Evolutionary conservation across 2,888 invertebrate genomes (phyloP), one percentile per base, ranked within the genome.

Genomic region (Epinotia demarniana): DNA sequence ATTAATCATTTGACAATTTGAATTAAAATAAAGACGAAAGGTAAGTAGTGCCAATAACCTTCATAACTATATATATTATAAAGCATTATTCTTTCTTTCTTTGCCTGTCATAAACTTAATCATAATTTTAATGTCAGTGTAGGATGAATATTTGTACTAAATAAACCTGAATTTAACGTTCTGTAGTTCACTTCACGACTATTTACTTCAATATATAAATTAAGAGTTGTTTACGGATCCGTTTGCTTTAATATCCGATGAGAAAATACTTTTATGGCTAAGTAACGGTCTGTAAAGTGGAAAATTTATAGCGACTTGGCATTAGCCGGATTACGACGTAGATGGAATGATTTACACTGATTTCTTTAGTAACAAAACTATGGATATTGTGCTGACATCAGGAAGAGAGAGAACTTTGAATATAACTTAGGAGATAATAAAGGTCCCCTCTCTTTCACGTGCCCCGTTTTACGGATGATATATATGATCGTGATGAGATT

Each of bases 281-380:
- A 43, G 71, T 75, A 71, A 75, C 60, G 75, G 66, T 71, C 75
- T 66, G 64, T 75, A 75, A 75, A 71, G 75, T 75, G 53, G 55
- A 75, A 71, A 71, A 75, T 75, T 75, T 75, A 75, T 71, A 71
- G 75, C 71, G 16, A 61, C 60, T 23, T 64, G 58, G 64, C 61
- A 71, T 75, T 71, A 75, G 71, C 71, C 33, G 71, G 64, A 70
- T 75, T 71, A 66, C 63, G 70, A 23, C 27, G 70, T 70, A 53
- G 33, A 68, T 55, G 23, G 11, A 69, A 39, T 43, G 62, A 46
- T 64, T 74, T 53, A 74, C 33, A 58, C 46, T 49, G 43, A 49
- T 64, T 64, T 18, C n/a, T 58, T 74, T 70, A 39, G 39, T 61
- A 53, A 67, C 61, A 33, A 71, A 53, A 53, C 53, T 23, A 33